These are phyloP conservation scores for Deroplatys truncata DNA, from an alignment of 2,888 invertebrate species.

Conservation along the genomic window DNA sequence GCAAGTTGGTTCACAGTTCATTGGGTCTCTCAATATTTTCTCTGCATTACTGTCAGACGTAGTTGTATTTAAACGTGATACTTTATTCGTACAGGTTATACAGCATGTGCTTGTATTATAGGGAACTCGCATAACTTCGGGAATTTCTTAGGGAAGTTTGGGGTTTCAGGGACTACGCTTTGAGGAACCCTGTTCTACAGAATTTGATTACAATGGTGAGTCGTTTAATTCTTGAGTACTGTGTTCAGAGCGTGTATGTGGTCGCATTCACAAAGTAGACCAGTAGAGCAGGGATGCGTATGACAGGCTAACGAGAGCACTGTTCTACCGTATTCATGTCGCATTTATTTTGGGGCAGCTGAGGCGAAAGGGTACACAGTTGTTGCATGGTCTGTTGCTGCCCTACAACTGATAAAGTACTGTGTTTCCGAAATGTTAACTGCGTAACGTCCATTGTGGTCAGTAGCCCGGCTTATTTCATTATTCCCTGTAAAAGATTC, in stretches of 20 bases:
- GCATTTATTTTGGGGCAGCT: background rate
- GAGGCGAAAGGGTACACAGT: background rate
- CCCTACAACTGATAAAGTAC: background rate
- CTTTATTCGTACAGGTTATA: too few relatives aligned
- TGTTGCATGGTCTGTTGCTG: background rate
- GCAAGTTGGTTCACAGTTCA: too few relatives aligned
- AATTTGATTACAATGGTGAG: background rate
- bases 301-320: background rate
- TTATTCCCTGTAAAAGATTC: background rate
- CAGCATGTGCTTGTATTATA: too few relatives aligned
- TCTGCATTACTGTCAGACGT: too few relatives aligned
- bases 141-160: too few relatives aligned
- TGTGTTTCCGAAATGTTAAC: background rate
- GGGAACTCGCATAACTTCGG: too few relatives aligned
- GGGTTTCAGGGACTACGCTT: too few relatives aligned
- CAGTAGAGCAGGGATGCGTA: background rate
- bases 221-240: background rate
- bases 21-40: too few relatives aligned
- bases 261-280: background rate
- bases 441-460: background rate
- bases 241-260: background rate
- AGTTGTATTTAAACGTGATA: too few relatives aligned
- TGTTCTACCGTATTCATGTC: background rate
- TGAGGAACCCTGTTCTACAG: too few relatives aligned
- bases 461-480: background rate